phyloP scores from a whole-genome alignment of 2,113 vertebrate species.

The Scalopus aquaticus region DNA sequence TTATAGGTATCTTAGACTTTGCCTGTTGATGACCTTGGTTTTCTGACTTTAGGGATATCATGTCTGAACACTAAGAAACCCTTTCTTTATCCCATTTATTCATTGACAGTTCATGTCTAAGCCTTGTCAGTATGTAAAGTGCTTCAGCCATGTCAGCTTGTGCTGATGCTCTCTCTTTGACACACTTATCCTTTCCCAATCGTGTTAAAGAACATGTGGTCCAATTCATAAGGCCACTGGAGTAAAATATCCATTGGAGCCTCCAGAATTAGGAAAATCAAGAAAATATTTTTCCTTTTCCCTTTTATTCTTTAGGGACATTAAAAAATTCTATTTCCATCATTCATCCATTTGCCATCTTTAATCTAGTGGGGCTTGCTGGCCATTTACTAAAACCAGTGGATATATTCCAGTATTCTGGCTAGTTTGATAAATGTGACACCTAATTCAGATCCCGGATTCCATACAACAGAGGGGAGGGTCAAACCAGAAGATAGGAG shows the following conservation, averaged over 20 bases:
- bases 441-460: background rate
- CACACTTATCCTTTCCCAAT: background rate
- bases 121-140: background rate
- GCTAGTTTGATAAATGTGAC: background rate
- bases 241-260: background rate
- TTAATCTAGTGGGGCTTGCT: background rate
- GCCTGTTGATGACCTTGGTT: background rate
- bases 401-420: background rate
- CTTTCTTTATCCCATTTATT: background rate
- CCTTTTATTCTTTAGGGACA: background rate
- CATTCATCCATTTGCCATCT: background rate
- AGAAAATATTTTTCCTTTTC: background rate
- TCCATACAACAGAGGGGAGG: background rate
- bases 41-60: background rate
- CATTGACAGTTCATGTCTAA: background rate
- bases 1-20: background rate
- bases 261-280: constrained; percentile 15
- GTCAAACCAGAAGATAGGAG: background rate
- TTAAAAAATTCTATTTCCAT: background rate
- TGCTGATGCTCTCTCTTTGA: background rate
- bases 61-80: background rate
- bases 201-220: background rate
- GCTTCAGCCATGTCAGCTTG: background rate
- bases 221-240: background rate
- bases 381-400: background rate